These are phyloP conservation scores for Periplaneta americana DNA, from an alignment of 1,140 invertebrate species.

Conservation along the genomic window DNA sequence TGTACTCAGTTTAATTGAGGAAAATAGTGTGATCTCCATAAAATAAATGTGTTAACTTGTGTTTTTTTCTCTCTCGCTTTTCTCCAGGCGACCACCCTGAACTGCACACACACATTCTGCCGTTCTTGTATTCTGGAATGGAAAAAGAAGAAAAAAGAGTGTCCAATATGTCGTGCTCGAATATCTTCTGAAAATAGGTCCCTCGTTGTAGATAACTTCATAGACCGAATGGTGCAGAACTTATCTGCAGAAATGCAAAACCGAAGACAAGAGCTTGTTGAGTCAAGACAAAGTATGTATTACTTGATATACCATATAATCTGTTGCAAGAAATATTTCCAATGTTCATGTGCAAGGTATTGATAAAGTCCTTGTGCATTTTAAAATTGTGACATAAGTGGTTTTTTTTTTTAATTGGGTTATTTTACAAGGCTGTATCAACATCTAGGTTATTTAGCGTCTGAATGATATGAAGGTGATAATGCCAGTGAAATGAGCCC, in stretches of 20 bases:
- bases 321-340: not conserved
- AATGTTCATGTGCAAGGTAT: too few species aligned
- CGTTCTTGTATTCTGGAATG: slow-evolving; percentile 64
- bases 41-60: too few species aligned
- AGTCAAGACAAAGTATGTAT: slow-evolving; percentile 39
- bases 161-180: slow-evolving; percentile 60
- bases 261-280: slow-evolving; percentile 41
- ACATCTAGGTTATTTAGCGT: too few species aligned
- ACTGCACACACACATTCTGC: slow-evolving; percentile 77
- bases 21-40: too few species aligned
- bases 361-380: too few species aligned
- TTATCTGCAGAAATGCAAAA: slow-evolving; percentile 43
- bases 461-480: too few species aligned
- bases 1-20: too few species aligned
- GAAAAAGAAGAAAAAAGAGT: slow-evolving; percentile 64
- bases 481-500: too few species aligned
- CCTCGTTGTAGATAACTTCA: slow-evolving; percentile 51
- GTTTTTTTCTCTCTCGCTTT: too few species aligned
- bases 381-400: too few species aligned
- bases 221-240: slow-evolving; percentile 58
- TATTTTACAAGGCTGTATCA: too few species aligned
- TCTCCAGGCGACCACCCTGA: slow-evolving; percentile 61
- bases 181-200: slow-evolving; percentile 47
- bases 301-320: not conserved
- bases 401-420: too few species aligned